Conservation (phyloP, 2,113 vertebrate species). For the Gobio gobio region DNA sequence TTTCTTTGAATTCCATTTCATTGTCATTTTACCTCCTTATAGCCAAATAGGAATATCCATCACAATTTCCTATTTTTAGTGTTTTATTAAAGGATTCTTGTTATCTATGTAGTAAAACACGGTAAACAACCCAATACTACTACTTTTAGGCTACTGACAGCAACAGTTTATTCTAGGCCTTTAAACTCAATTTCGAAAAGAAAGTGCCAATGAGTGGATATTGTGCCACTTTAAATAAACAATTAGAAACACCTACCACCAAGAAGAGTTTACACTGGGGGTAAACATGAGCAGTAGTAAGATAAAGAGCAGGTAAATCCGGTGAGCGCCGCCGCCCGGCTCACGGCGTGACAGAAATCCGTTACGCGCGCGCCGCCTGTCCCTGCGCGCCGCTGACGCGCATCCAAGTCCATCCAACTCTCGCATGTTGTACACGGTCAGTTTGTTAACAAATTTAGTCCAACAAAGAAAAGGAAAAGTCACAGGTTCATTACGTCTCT, state of each 20-base stretch:
- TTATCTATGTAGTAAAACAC: not conserved
- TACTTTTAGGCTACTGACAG: not conserved
- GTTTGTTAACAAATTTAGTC: not conserved
- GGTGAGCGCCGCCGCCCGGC: slow-evolving; percentile 66
- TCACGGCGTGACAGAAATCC: slow-evolving; percentile 18
- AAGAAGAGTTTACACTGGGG: slow-evolving; percentile 88
- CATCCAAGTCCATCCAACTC: slow-evolving; percentile 13
- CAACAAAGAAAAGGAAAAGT: not conserved
- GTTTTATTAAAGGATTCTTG: not conserved
- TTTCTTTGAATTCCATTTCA: not conserved
- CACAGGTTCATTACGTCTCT: not conserved
- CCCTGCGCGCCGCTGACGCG: not conserved
- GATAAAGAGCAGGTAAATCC: slow-evolving; percentile 74
- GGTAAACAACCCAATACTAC: not conserved
- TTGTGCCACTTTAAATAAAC: not conserved
- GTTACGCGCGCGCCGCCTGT: not conserved
- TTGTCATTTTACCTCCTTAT: not conserved
- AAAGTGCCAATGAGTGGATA: not conserved
- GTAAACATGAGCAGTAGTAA: slow-evolving; percentile 88
- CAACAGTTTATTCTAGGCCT: not conserved
- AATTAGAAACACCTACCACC: slow-evolving; percentile 84
- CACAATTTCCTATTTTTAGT: not conserved
- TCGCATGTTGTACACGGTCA: not conserved
- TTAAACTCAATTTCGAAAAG: not conserved
- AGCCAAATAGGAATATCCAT: not conserved